phyloP scores from a whole-genome alignment of 2,888 invertebrate genomes.

The Cyaniris semiargus region DNA sequence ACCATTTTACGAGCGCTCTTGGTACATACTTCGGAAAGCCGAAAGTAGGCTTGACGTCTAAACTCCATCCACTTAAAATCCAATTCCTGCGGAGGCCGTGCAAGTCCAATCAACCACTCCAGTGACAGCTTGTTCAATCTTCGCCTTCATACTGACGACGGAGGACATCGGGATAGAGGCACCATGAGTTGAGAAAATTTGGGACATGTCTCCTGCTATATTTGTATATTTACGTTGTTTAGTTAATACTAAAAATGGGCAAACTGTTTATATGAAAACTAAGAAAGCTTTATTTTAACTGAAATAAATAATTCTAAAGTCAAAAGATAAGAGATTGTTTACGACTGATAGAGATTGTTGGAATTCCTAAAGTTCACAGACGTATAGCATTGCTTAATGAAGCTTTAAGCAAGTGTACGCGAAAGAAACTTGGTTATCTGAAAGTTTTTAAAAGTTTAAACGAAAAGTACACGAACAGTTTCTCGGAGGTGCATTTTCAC shows the following conservation, averaged over 20 bases:
- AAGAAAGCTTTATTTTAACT: not conserved
- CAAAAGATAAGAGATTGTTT: not conserved
- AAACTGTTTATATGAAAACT: too few species aligned
- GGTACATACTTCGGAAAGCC: not conserved
- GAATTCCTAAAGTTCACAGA: not conserved
- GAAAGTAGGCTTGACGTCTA: constrained; percentile 21
- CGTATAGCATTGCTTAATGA: not conserved
- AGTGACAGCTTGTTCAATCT: constrained; percentile 38
- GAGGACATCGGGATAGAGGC: constrained; percentile 28
- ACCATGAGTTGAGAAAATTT: not conserved
- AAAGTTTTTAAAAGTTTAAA: constrained; percentile 6
- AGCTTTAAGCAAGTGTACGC: constrained; percentile 7
- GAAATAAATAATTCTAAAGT: not conserved
- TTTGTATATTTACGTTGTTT: not conserved
- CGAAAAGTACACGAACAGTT: constrained; percentile 1
- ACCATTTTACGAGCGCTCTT: not conserved
- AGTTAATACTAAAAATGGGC: too few species aligned
- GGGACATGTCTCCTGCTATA: not conserved
- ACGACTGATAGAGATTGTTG: not conserved
- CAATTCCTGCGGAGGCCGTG: constrained; percentile 37
- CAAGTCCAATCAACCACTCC: constrained; percentile 39
- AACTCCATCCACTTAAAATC: constrained; percentile 34
- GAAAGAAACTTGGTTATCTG: not conserved
- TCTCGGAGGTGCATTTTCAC: constrained; percentile 6
- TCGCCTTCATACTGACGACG: constrained; percentile 35